Conservation (phyloP, 2,797 vertebrate species). For the Acanthopagrus latus region DNA sequence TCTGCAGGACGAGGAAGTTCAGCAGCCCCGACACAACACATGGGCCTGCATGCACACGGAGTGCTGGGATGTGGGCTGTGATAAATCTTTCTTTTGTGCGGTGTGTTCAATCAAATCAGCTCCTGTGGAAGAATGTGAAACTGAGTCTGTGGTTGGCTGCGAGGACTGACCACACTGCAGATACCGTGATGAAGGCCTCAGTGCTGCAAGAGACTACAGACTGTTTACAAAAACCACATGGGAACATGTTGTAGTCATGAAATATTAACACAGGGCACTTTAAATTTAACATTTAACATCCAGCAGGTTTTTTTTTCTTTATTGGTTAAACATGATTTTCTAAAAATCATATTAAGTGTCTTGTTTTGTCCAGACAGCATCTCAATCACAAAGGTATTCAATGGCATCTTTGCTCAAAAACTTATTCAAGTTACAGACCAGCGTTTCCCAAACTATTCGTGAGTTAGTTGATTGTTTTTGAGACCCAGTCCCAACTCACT, state of each 20-base stretch:
- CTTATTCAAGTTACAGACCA: too few relatives aligned
- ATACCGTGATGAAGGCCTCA: slow-evolving; percentile 10
- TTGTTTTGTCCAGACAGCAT: background rate
- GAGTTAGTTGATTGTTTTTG: too few relatives aligned
- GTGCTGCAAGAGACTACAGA: background rate
- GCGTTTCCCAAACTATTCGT: too few relatives aligned
- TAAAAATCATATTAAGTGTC: background rate
- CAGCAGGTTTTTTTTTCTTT: background rate
- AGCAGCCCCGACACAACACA: slow-evolving; percentile 42
- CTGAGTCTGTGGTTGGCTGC: background rate
- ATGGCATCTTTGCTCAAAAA: background rate
- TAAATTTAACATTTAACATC: background rate
- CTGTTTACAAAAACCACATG: too few relatives aligned
- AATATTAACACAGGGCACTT: background rate
- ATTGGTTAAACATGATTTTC: background rate
- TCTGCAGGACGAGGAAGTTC: slow-evolving; percentile 84
- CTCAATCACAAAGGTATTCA: background rate
- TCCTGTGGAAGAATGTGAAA: slow-evolving; percentile 6
- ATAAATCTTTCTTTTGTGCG: background rate
- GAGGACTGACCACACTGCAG: slow-evolving; percentile 1
- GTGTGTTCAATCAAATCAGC: slow-evolving; percentile 5
- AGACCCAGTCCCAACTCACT: too few relatives aligned
- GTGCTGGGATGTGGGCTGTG: slow-evolving; percentile 24
- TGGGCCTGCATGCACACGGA: background rate
- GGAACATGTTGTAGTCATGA: background rate